Conservation (phyloP, 2,888 invertebrate genomes). For the Dasysyrphus tricinctus region DNA sequence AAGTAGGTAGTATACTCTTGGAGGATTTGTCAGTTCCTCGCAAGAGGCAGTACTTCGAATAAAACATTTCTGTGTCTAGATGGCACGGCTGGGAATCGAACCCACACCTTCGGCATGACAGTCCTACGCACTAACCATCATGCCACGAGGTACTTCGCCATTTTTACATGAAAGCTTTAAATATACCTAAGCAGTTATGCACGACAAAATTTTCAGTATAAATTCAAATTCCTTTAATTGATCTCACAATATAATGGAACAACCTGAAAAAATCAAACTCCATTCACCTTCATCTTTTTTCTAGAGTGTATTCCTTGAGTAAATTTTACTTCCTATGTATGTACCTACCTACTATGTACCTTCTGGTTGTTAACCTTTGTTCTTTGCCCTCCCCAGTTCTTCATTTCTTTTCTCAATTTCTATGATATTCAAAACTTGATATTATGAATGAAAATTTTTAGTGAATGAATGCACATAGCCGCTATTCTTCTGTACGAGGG, state of each 20-base stretch:
- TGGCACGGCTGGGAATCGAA: no score
- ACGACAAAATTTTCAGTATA: no score
- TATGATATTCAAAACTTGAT: not conserved
- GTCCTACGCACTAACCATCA: no score
- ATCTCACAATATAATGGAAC: not conserved
- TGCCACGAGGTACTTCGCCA: no score
- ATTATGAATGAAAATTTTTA: slow-evolving; percentile 59
- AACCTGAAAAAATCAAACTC: not conserved
- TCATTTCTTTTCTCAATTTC: not conserved
- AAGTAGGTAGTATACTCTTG: no score
- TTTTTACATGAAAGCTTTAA: no score
- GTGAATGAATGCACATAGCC: slow-evolving; percentile 50
- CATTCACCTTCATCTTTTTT: not conserved
- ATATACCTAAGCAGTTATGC: no score
- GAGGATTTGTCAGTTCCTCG: no score
- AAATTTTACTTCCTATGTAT: not conserved
- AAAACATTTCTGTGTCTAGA: no score
- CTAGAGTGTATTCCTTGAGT: not conserved
- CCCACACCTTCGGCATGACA: no score
- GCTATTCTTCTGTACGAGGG: not conserved
- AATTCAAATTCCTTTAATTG: not conserved
- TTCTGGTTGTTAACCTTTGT: slow-evolving; percentile 51
- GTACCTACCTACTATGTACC: no score
- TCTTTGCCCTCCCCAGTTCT: slow-evolving; percentile 12
- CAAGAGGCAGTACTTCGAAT: no score